Evolutionary conservation across 2,797 vertebrate species (phyloP).

Genomic region (Pogoniulus pusillus): DNA sequence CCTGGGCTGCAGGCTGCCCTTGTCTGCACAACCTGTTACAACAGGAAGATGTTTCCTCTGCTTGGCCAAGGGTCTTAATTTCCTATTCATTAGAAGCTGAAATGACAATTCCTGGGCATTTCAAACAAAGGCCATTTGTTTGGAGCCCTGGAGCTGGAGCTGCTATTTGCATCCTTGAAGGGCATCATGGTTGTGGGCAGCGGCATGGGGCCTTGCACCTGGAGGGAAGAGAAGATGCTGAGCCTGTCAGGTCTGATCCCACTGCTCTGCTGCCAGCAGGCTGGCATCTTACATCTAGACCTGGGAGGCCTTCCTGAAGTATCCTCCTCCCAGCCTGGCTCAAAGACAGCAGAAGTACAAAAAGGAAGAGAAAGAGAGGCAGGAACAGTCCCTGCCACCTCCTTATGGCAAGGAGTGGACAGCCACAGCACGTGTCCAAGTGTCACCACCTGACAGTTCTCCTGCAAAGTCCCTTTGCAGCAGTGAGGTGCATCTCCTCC

Average conservation of each 20-base stretch:
- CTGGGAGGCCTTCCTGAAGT: conserved; percentile 28
- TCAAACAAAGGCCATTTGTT: conserved; percentile 47
- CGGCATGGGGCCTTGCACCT: conserved; percentile 54
- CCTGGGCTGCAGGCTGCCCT: conserved; percentile 16
- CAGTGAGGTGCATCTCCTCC: not conserved
- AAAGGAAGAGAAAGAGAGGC: not conserved
- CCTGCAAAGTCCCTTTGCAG: not conserved
- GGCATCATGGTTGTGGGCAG: conserved; percentile 38
- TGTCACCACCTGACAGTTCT: not conserved
- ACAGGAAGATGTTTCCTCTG: not conserved
- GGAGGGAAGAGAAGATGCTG: conserved; percentile 49
- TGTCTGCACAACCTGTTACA: conserved; percentile 5
- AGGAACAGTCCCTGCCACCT: not conserved
- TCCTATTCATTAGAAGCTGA: conserved; percentile 44
- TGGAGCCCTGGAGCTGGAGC: not conserved
- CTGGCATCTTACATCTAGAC: conserved; percentile 45
- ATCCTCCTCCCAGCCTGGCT: not conserved
- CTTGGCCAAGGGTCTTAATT: conserved; percentile 39
- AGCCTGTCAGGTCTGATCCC: conserved; percentile 32
- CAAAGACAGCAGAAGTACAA: conserved; percentile 25
- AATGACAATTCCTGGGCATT: conserved; percentile 30
- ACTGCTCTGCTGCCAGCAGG: conserved; percentile 47
- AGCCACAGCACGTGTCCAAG: rapidly evolving
- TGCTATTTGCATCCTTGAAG: conserved; percentile 68
- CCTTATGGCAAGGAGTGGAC: not conserved